Evolutionary conservation across 2,113 vertebrate genomes (phyloP), one percentile per base, ranked within the genome.

Genomic region (Megaceryle torquata): DNA sequence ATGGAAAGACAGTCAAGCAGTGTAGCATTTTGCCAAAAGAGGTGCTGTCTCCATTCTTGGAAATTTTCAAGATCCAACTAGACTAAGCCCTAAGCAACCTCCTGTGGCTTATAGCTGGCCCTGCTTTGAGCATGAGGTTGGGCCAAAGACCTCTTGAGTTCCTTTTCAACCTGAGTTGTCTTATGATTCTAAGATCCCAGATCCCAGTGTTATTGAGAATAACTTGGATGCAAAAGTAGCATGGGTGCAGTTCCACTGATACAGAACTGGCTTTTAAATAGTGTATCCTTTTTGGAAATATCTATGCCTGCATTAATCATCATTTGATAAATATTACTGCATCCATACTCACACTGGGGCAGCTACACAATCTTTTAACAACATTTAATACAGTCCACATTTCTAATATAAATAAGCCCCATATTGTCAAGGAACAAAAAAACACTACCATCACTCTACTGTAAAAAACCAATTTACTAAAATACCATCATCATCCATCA

Each of bases 401-500:
- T 67, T 77, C 31, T 93, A 68, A 25, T 13, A 8, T 51, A 77
- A 91, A 80, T 33, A 70, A 93, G 14, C 3, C 22, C 7, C 63
- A 8, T 33, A 56, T 43, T 76, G 7, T 14, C 37, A 87, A 77
- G 53, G 39, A 53, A 57, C 31, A 76, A 77, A 82, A 68, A 3
- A 2, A 2, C 24, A 79, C 3, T 31, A 82, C 25, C n/a, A 57
- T 78, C 37, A 51, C 29, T 91, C 19, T 21, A 18, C 57, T 89
- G 28, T 48, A 81, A 88, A 83, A 53, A 79, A 64, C 15, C 10
- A 81, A 75, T 86, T 95, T 91, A 51, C 33, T 86, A 71, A 94
- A 94, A 84, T 86, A n/a, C 26, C 44, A 28, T 90, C 75, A 93
- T 72, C 81, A 88, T 92, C 72, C 76, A 78, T 96, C 88, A 91